Conservation (phyloP, 2,797 vertebrate species). For the Sphenodon punctatus region DNA sequence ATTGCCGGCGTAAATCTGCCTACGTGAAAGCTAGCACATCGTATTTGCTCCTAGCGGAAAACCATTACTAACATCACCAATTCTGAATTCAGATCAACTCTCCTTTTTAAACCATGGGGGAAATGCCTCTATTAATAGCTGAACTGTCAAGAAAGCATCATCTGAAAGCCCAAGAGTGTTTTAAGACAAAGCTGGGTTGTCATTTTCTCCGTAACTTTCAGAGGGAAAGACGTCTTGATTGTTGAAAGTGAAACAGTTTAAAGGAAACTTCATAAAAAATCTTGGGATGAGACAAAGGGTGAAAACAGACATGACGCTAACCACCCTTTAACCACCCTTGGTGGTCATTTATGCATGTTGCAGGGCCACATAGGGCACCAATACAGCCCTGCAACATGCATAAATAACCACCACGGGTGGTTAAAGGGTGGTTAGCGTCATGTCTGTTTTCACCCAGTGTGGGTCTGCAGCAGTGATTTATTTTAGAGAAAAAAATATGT, state of each 20-base stretch:
- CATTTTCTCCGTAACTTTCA: slow-evolving; percentile 20
- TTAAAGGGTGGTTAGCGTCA: too few relatives aligned
- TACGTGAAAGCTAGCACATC: neutral
- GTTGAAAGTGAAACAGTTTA: slow-evolving; percentile 21
- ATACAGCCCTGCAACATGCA: too few relatives aligned
- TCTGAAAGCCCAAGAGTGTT: slow-evolving; percentile 38
- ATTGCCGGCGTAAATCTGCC: slow-evolving; percentile 20
- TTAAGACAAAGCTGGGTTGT: slow-evolving; percentile 64
- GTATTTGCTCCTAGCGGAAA: slow-evolving; percentile 6
- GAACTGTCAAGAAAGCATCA: slow-evolving; percentile 62
- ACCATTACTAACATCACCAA: slow-evolving; percentile 5
- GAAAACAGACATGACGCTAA: too few relatives aligned
- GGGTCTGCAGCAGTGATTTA: neutral
- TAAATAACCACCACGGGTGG: too few relatives aligned
- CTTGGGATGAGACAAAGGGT: too few relatives aligned
- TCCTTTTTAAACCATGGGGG: slow-evolving; percentile 18
- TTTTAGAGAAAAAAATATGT: neutral
- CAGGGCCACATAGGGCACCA: too few relatives aligned
- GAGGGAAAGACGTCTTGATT: neutral
- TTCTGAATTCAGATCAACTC: slow-evolving; percentile 24
- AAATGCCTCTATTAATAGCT: slow-evolving; percentile 67
- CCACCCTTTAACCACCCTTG: too few relatives aligned
- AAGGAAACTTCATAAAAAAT: slow-evolving; percentile 25
- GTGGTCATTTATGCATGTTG: too few relatives aligned
- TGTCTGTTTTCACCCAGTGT: too few relatives aligned